phyloP scores from a whole-genome alignment of 35 echinoderm and acorn worm genomes.

The Strongylocentrotus purpuratus region DNA sequence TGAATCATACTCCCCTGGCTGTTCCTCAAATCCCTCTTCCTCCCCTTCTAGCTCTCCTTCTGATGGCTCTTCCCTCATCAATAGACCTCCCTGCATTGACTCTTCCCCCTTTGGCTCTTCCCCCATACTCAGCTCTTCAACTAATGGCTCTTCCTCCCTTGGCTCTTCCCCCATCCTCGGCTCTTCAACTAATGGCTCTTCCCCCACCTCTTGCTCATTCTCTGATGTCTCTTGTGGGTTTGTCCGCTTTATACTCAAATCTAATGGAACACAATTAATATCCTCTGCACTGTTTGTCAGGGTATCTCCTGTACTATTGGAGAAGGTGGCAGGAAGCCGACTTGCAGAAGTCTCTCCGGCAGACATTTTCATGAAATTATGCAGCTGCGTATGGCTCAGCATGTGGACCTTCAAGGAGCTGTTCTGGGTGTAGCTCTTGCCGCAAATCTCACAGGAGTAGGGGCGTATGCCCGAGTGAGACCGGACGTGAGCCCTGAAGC shows the following conservation, averaged over 20 bases:
- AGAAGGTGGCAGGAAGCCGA: not conserved
- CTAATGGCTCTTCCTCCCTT: no score
- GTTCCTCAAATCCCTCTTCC: not conserved
- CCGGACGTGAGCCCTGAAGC: conserved; percentile 56
- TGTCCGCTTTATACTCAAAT: not conserved
- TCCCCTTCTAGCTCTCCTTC: not conserved
- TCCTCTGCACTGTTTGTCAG: not conserved
- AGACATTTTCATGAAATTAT: not conserved
- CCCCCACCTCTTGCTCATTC: not conserved
- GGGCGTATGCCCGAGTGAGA: conserved; percentile 60
- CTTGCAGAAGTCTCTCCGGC: not conserved
- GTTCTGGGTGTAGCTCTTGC: conserved; percentile 56
- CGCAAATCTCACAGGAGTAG: conserved; percentile 51
- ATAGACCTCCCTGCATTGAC: not conserved
- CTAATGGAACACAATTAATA: not conserved
- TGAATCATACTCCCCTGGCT: not conserved
- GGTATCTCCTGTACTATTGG: not conserved
- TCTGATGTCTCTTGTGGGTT: not conserved
- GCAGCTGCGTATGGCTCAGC: conserved; percentile 43
- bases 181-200: not conserved
- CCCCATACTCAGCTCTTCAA: no score
- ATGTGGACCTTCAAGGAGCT: conserved; percentile 59
- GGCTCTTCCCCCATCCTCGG: not conserved
- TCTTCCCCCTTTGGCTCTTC: no score
- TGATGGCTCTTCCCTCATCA: not conserved